A percentile compares a stretch with the other conserved stretches of the same genome.
Evolutionary conservation across 2,888 invertebrate species (phyloP).

Genomic region (Seira sanloemensis): DNA sequence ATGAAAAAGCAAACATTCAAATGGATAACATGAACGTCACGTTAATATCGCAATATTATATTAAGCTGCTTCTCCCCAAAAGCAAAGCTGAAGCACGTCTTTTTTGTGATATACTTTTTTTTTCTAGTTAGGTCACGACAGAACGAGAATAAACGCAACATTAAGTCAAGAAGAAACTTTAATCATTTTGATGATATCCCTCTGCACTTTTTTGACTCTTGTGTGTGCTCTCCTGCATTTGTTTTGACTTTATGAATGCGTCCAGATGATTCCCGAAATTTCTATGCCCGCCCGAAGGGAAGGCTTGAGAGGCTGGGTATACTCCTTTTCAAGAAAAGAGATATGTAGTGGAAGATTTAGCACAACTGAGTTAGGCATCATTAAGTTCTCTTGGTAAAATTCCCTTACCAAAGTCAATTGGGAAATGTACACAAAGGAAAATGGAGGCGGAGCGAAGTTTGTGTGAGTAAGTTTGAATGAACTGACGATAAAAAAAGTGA

Average conservation of each 20-base stretch:
- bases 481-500: too few species aligned
- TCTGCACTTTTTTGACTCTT: background rate
- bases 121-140: conserved; percentile 35
- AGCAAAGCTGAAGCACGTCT: too few species aligned
- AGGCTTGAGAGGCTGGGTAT: conserved; percentile 1
- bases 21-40: background rate
- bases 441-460: too few species aligned
- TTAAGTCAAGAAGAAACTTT: background rate
- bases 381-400: too few species aligned
- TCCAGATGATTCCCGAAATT: conserved; percentile 64
- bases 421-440: too few species aligned
- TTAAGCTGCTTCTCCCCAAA: background rate
- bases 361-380: too few species aligned
- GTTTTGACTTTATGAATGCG: conserved; percentile 12
- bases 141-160: conserved; percentile 24
- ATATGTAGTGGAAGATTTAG: too few species aligned
- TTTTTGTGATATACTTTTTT: conserved; percentile 16
- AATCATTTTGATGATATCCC: background rate
- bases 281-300: conserved; percentile 41
- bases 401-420: too few species aligned
- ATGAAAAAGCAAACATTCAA: conserved; percentile 29
- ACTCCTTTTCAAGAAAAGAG: too few species aligned
- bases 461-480: too few species aligned
- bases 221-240: background rate
- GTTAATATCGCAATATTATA: background rate